Conservation (phyloP, 2,797 vertebrate species). For the Sebastes elongatus region DNA sequence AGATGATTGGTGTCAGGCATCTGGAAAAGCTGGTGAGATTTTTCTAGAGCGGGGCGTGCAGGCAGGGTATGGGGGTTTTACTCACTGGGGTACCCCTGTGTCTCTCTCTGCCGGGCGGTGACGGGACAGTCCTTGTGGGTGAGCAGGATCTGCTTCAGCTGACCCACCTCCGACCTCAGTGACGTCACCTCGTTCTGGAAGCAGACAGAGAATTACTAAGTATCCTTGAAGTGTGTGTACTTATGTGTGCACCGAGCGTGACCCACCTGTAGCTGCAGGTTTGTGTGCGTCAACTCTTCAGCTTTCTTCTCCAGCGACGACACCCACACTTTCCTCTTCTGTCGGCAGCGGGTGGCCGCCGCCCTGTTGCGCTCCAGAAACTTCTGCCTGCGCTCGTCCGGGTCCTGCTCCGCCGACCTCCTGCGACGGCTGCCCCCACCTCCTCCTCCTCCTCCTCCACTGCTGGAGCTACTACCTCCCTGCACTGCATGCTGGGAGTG, state of each 20-base stretch:
- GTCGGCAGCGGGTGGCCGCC: slow-evolving; percentile 96
- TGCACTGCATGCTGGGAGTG: slow-evolving; percentile 85
- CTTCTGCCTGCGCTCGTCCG: slow-evolving; percentile 94
- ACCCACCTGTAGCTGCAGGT: slow-evolving; percentile 92
- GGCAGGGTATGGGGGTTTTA: slow-evolving; percentile 61
- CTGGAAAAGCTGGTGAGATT: slow-evolving; percentile 46
- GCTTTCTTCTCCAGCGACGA: slow-evolving; percentile 99
- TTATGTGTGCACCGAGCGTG: not conserved
- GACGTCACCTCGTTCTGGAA: slow-evolving; percentile 97
- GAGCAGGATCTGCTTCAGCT: slow-evolving; percentile 97
- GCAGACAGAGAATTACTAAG: slow-evolving; percentile 36
- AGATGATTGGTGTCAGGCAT: slow-evolving; percentile 44
- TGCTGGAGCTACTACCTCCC: slow-evolving; percentile 73
- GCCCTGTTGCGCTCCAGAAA: slow-evolving; percentile 98
- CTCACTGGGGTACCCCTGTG: slow-evolving; percentile 97
- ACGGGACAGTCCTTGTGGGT: slow-evolving; percentile 99
- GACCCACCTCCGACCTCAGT: slow-evolving; percentile 96
- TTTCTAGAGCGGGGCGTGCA: slow-evolving; percentile 23
- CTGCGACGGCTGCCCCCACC: slow-evolving; percentile 67
- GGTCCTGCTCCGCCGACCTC: slow-evolving; percentile 91
- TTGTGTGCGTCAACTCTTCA: slow-evolving; percentile 98
- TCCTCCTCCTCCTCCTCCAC: slow-evolving; percentile 21
- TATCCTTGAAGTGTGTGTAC: not conserved
- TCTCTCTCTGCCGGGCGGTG: slow-evolving; percentile 95
- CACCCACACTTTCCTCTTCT: slow-evolving; percentile 99